A percentile compares a stretch with the other conserved stretches of the same genome.
Conservation (phyloP, 2,888 invertebrate genomes). For the Augiades crinisus region DNA sequence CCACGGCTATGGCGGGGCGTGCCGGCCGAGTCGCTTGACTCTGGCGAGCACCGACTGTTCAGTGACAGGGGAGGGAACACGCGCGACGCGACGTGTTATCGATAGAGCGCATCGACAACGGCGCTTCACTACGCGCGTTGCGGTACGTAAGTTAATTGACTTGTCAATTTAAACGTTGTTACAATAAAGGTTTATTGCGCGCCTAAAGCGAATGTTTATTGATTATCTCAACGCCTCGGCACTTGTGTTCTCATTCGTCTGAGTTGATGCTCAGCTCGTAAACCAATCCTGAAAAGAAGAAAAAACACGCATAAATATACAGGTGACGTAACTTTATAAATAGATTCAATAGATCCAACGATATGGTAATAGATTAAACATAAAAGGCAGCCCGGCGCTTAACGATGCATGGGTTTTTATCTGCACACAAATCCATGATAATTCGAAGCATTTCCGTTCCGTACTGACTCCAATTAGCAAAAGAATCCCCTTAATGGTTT, state of each 20-base stretch:
- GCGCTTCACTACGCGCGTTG: conserved; percentile 55
- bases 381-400: conserved; percentile 47
- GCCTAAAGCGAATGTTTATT: conserved; percentile 50
- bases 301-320: conserved; percentile 37
- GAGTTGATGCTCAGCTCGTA: conserved; percentile 61
- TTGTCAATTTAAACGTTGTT: conserved; percentile 39
- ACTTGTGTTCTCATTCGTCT: conserved; percentile 61
- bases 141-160: conserved; percentile 50
- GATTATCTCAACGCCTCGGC: conserved; percentile 52
- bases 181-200: conserved; percentile 39
- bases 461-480: conserved; percentile 48
- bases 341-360: conserved; percentile 1
- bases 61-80: conserved; percentile 68
- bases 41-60: conserved; percentile 77
- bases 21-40: conserved; percentile 79
- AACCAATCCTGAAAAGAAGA: conserved; percentile 68
- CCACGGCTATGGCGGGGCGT: conserved; percentile 80
- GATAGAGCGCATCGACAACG: conserved; percentile 57
- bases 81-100: conserved; percentile 65
- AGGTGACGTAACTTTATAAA: conserved; percentile 5
- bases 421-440: conserved; percentile 32
- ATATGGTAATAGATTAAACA: conserved; percentile 8
- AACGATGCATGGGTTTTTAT: conserved; percentile 15
- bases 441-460: conserved; percentile 45
- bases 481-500: conserved; percentile 48